Percentiles rank a stretch among this genome's conserved stretches.
phyloP scores from a whole-genome alignment of 2,888 invertebrate species.

The Julus scanicus region DNA sequence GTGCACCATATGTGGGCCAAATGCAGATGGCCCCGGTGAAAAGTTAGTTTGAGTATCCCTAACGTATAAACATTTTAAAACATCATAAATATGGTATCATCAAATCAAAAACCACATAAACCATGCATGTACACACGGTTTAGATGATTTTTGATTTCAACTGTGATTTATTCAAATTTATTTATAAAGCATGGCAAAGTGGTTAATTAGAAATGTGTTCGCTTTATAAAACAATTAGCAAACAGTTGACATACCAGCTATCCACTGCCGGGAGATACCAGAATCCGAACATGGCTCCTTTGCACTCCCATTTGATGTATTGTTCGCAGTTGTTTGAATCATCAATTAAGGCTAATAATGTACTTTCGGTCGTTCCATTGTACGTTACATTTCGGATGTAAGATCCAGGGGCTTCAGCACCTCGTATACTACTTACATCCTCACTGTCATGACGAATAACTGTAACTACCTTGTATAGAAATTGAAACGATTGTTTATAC shows the following conservation, averaged over 20 bases:
- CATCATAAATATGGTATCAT: too few species aligned
- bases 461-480: conserved; percentile 59
- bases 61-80: too few species aligned
- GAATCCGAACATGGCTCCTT: conserved; percentile 62
- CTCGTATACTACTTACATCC: conserved; percentile 59
- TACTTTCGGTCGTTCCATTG: conserved; percentile 56
- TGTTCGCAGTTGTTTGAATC: conserved; percentile 61
- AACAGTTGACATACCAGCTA: conserved; percentile 60
- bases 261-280: conserved; percentile 61
- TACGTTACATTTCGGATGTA: conserved; percentile 60
- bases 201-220: too few species aligned
- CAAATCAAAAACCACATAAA: too few species aligned
- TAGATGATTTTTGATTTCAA: too few species aligned
- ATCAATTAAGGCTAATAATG: conserved; percentile 60
- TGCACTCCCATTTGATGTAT: conserved; percentile 62
- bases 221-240: not conserved
- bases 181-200: too few species aligned
- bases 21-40: too few species aligned
- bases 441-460: conserved; percentile 61
- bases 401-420: conserved; percentile 61
- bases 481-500: not conserved
- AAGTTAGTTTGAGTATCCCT: too few species aligned
- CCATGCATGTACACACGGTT: too few species aligned
- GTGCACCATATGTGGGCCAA: too few species aligned
- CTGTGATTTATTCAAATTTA: too few species aligned